A percentile compares a stretch with the other conserved stretches of the same genome.
phyloP scores from a whole-genome alignment of 2,797 vertebrate species.

The Acrocephalus scirpaceus region DNA sequence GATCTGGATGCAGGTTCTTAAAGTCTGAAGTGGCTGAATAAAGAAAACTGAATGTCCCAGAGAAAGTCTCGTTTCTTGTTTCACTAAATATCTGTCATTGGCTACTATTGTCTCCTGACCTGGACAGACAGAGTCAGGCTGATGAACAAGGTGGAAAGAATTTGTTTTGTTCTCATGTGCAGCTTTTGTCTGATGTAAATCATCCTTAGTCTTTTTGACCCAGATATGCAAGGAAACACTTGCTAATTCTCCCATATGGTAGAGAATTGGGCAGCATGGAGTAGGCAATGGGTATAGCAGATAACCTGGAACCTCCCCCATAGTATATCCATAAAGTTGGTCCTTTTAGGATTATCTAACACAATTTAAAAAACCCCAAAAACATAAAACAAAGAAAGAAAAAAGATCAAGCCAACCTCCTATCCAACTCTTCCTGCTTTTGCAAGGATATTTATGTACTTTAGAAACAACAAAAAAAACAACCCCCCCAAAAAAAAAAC shows the following conservation, averaged over 20 bases:
- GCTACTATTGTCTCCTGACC: neutral
- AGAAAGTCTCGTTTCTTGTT: neutral
- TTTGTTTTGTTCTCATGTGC: neutral
- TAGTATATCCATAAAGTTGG: neutral
- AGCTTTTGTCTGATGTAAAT: neutral
- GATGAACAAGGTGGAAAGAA: neutral
- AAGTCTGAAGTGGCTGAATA: neutral
- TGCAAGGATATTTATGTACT: neutral
- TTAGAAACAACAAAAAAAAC: neutral
- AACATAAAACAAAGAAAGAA: neutral
- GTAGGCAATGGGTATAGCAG: neutral
- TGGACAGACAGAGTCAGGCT: neutral
- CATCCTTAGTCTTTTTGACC: neutral
- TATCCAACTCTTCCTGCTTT: neutral
- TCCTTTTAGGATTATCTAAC: neutral
- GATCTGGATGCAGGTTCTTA: neutral
- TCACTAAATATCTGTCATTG: neutral
- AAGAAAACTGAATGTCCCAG: neutral
- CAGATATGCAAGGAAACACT: neutral
- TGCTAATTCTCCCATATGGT: neutral
- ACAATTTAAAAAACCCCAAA: neutral
- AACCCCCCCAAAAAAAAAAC: neutral
- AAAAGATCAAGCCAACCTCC: rapidly evolving
- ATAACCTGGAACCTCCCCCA: neutral
- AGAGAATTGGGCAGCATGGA: neutral